phyloP scores from a whole-genome alignment of 2,888 invertebrate species.

The Neoascia interrupta region DNA sequence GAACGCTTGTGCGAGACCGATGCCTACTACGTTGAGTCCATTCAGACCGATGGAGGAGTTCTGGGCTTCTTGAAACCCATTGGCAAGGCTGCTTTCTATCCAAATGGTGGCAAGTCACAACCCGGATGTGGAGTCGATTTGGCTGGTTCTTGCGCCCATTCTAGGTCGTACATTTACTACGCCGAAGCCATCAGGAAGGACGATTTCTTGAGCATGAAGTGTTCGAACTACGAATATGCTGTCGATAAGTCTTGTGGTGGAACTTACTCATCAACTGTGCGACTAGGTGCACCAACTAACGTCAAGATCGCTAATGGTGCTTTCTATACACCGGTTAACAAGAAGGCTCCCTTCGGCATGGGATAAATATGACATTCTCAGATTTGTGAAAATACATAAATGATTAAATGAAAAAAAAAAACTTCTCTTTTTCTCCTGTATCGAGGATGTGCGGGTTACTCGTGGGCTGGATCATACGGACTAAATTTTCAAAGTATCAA shows the following conservation, averaged over 20 bases:
- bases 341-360: conserved; percentile 73
- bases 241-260: conserved; percentile 72
- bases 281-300: conserved; percentile 74
- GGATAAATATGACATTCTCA: too few species aligned
- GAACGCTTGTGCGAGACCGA: conserved; percentile 74
- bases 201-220: conserved; percentile 75
- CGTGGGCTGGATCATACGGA: too few species aligned
- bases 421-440: too few species aligned
- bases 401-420: too few species aligned
- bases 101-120: conserved; percentile 81
- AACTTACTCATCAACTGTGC: conserved; percentile 67
- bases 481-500: too few species aligned
- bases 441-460: too few species aligned
- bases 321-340: conserved; percentile 75
- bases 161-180: conserved; percentile 78
- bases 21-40: conserved; percentile 76
- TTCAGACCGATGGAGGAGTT: conserved; percentile 76
- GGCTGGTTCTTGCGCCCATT: conserved; percentile 79
- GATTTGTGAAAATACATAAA: too few species aligned
- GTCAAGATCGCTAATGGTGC: conserved; percentile 73
- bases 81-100: conserved; percentile 81
- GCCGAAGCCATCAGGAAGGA: conserved; percentile 78
- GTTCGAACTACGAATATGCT: conserved; percentile 72
- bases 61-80: conserved; percentile 76
- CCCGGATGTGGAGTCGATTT: conserved; percentile 80